Conservation (phyloP, 2,888 invertebrate genomes). For the Euphydryas editha region DNA sequence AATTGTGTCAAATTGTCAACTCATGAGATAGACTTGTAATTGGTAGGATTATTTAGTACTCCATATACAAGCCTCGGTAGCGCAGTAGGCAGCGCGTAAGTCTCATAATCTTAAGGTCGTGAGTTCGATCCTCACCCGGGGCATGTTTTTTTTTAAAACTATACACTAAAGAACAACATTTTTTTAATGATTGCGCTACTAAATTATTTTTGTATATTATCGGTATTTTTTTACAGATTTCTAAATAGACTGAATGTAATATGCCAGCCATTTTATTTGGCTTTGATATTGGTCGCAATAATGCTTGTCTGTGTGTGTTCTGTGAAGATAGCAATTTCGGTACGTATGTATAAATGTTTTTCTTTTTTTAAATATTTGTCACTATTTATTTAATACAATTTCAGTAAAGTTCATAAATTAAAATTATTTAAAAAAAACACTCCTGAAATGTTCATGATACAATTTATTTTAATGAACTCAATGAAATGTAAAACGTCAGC, state of each 20-base stretch:
- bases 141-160: conserved; percentile 29
- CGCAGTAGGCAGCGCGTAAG: conserved; percentile 96
- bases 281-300: conserved; percentile 66
- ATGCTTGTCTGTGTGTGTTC: conserved; percentile 75
- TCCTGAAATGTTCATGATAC: too few species aligned
- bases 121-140: conserved; percentile 98
- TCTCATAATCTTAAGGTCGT: conserved; percentile 97
- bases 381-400: too few species aligned
- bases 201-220: too few species aligned
- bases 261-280: conserved; percentile 69
- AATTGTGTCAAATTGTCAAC: too few species aligned
- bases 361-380: neutral
- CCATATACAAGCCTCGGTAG: conserved; percentile 90
- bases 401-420: too few species aligned
- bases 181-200: too few species aligned
- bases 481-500: too few species aligned
- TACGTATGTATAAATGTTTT: conserved; percentile 51
- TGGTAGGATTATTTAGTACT: too few species aligned
- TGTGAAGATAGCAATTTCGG: conserved; percentile 74
- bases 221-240: conserved; percentile 63
- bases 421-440: too few species aligned
- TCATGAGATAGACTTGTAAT: too few species aligned
- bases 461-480: too few species aligned
- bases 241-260: conserved; percentile 68
- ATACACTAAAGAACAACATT: too few species aligned